A percentile compares a stretch with the other conserved stretches of the same genome.
Conservation (phyloP, 2,797 vertebrate genomes). For the Paratrypauchen microcephalus region DNA sequence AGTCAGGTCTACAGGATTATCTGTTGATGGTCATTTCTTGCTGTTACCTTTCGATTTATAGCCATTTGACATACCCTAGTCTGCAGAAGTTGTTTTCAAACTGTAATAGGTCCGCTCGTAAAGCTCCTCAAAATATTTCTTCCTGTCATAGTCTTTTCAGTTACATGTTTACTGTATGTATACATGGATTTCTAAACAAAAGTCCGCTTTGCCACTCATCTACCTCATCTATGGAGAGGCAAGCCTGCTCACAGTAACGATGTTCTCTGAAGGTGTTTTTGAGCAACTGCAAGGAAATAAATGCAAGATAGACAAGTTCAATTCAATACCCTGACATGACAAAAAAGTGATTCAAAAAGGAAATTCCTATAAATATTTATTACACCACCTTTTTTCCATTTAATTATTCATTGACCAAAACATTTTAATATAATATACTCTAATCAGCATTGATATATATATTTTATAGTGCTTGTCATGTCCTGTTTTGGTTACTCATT, state of each 20-base stretch:
- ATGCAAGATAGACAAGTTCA: not conserved
- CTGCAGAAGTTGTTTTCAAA: not conserved
- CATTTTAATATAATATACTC: too few relatives aligned
- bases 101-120: not conserved
- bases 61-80: constrained; percentile 5
- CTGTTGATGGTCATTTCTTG: constrained; percentile 55
- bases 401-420: not conserved
- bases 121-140: not conserved
- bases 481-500: too few relatives aligned
- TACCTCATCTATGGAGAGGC: not conserved
- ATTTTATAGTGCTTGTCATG: not conserved
- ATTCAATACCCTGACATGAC: not conserved
- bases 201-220: not conserved
- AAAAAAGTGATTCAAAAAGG: not conserved
- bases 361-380: not conserved
- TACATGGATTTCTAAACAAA: not conserved
- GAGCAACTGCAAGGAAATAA: not conserved
- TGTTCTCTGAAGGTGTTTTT: not conserved
- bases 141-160: not conserved
- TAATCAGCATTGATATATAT: too few relatives aligned
- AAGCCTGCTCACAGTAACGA: not conserved
- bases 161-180: not conserved
- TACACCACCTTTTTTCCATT: not conserved
- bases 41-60: constrained; percentile 55
- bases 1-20: constrained; percentile 31